Evolutionary conservation across 1,140 invertebrate species (phyloP).

Genomic region (Aphis gossypii): DNA sequence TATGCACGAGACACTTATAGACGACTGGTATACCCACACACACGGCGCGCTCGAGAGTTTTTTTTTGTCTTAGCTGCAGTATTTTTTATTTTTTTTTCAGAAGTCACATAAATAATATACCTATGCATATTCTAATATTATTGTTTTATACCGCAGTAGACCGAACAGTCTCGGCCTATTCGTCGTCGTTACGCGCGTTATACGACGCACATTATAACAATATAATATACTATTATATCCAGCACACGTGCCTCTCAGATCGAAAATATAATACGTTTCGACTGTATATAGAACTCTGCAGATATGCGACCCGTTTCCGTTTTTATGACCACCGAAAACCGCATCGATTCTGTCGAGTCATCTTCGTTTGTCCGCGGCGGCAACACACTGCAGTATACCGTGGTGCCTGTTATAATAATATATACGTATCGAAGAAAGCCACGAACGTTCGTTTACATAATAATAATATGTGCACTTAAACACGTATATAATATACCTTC

Average conservation of each 20-base stretch:
- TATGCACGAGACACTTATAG: background rate
- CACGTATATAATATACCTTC: background rate
- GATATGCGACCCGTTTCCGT: background rate
- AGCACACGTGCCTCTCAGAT: background rate
- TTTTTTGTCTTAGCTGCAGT: background rate
- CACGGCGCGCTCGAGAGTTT: conserved; percentile 1
- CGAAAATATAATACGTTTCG: conserved; percentile 21
- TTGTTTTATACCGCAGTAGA: background rate
- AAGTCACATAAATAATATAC: conserved; percentile 2
- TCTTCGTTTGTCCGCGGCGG: background rate
- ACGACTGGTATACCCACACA: conserved; percentile 22
- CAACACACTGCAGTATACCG: background rate
- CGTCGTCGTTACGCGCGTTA: conserved; percentile 1
- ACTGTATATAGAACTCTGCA: no score
- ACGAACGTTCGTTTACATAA: background rate
- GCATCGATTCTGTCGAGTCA: background rate
- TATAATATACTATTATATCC: background rate
- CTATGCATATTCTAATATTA: background rate
- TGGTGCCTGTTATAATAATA: background rate
- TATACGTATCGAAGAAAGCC: background rate
- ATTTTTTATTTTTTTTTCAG: background rate
- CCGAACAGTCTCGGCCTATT: conserved; percentile 4
- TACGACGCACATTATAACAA: background rate
- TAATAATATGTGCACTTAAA: background rate
- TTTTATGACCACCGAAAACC: conserved; percentile 26